These are phyloP conservation scores for Drosophila peninsularis DNA, from an alignment of 2,888 invertebrate species.

Conservation along the genomic window DNA sequence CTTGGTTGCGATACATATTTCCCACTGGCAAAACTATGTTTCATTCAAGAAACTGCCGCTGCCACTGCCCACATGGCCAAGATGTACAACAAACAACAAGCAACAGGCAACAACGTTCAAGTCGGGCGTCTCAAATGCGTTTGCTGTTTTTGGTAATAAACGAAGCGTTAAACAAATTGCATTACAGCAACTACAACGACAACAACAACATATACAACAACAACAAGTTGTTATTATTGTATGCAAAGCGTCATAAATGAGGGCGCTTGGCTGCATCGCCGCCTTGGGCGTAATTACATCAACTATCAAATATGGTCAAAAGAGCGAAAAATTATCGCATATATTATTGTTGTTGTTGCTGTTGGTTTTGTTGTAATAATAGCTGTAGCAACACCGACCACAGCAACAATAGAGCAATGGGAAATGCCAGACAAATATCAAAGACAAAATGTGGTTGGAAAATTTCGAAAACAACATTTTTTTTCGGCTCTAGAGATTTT, in stretches of 20 bases:
- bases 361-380: conserved; percentile 44
- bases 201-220: conserved; percentile 35
- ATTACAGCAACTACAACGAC: conserved; percentile 62
- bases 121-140: conserved; percentile 48
- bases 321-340: conserved; percentile 70
- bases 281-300: conserved; percentile 74
- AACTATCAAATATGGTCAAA: conserved; percentile 73
- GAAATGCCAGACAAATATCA: conserved; percentile 46
- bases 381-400: conserved; percentile 21
- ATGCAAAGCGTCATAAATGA: conserved; percentile 76
- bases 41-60: conserved; percentile 38
- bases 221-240: conserved; percentile 43
- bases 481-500: conserved; percentile 17
- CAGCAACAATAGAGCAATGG: conserved; percentile 24
- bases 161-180: conserved; percentile 82
- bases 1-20: neutral
- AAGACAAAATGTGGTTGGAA: conserved; percentile 43
- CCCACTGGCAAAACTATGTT: conserved; percentile 18
- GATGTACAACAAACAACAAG: conserved; percentile 17
- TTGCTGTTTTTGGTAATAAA: conserved; percentile 78
- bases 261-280: conserved; percentile 57
- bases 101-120: conserved; percentile 8
- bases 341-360: conserved; percentile 27
- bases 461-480: conserved; percentile 48
- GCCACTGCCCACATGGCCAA: conserved; percentile 38